phyloP scores from a whole-genome alignment of 64 coral and sea anemone genomes.

The Cladopsammia gracilis region DNA sequence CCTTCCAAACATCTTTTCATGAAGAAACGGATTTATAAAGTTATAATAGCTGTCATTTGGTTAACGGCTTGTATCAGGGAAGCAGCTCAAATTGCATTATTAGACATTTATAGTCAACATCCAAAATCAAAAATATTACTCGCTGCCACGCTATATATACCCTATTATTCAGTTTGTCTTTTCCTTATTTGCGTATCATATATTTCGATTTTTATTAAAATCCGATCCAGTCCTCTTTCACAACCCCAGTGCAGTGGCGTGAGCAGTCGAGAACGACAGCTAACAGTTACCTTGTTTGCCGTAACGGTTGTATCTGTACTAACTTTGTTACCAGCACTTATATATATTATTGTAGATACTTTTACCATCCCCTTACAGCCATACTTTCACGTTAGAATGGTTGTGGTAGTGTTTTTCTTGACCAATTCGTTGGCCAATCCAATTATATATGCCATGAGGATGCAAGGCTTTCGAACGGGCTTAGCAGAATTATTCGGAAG shows the following conservation, averaged over 20 bases:
- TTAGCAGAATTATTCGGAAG: neutral
- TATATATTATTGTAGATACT: neutral
- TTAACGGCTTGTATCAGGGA: neutral
- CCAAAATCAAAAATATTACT: too few relatives aligned
- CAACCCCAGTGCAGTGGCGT: neutral
- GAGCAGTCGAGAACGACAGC: neutral
- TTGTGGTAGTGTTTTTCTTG: neutral
- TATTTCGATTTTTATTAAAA: neutral
- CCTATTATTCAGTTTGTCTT: neutral
- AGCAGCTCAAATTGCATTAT: neutral
- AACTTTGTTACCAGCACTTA: neutral
- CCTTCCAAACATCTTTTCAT: neutral
- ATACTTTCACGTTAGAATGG: neutral
- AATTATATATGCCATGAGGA: neutral
- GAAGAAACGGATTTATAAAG: neutral
- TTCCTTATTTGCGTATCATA: neutral
- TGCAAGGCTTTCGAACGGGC: neutral
- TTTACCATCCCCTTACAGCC: too few relatives aligned
- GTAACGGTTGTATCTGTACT: neutral
- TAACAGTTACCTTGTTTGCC: neutral
- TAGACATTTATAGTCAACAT: neutral
- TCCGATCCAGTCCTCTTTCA: neutral
- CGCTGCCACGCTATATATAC: neutral
- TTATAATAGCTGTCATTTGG: neutral
- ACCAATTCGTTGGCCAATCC: constrained; percentile 8